phyloP scores from a whole-genome alignment of 2,113 vertebrate genomes.

The Pantherophis guttatus region DNA sequence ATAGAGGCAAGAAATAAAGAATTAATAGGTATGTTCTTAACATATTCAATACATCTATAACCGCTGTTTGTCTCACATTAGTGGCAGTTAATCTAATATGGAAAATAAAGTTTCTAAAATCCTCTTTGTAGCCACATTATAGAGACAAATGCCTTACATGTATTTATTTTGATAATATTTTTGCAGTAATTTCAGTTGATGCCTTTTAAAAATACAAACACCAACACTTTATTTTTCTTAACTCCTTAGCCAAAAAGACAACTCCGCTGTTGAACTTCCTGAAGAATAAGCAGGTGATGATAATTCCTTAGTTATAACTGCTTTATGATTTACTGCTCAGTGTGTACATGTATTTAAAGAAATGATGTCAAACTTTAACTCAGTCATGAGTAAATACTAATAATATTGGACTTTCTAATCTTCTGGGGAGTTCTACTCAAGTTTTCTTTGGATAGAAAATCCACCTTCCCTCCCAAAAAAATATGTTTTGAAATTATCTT shows the following conservation, averaged over 20 bases:
- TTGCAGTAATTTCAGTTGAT: not conserved
- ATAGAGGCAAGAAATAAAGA: constrained; percentile 97
- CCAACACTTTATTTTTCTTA: constrained; percentile 26
- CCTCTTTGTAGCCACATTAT: not conserved
- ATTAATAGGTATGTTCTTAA: constrained; percentile 79
- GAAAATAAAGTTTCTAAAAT: not conserved
- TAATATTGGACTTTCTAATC: not conserved
- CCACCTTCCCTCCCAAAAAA: not conserved
- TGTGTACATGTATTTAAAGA: fast-evolving
- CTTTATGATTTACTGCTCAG: not conserved
- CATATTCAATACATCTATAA: not conserved
- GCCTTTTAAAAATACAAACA: not conserved
- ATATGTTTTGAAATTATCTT: not conserved
- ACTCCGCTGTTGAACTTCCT: constrained; percentile 96
- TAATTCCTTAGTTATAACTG: constrained; percentile 25
- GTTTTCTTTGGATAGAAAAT: not conserved
- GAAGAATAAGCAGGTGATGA: constrained; percentile 96
- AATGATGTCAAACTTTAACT: fast-evolving
- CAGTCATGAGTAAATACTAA: not conserved
- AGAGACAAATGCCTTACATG: not conserved
- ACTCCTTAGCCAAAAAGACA: constrained; percentile 87
- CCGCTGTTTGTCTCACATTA: not conserved
- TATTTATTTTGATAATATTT: not conserved
- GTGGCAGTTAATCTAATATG: not conserved
- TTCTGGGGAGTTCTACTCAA: not conserved